These are phyloP conservation scores for Andrena hattorfiana DNA, from an alignment of 2,888 invertebrate genomes.

Conservation along the genomic window DNA sequence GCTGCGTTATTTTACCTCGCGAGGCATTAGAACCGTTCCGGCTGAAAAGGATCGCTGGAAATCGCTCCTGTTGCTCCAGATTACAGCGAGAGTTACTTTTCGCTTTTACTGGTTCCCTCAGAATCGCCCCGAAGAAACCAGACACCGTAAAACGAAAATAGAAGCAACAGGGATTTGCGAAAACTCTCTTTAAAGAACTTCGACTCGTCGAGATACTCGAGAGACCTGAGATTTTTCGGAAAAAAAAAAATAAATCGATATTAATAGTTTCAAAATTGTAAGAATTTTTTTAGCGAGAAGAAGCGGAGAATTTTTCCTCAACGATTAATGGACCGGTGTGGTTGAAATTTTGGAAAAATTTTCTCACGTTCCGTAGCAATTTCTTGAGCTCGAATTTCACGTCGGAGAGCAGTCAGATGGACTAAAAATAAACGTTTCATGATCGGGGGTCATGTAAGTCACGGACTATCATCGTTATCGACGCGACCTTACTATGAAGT, in stretches of 20 bases:
- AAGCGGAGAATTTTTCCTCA: too few species aligned
- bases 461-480: constrained; percentile 76
- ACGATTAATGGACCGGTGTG: too few species aligned
- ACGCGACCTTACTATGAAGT: constrained; percentile 71
- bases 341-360: background rate
- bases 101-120: background rate
- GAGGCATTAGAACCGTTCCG: background rate
- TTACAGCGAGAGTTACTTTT: background rate
- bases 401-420: background rate
- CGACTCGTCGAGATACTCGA: too few species aligned
- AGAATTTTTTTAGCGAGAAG: too few species aligned
- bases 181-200: too few species aligned
- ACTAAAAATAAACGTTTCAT: constrained; percentile 74
- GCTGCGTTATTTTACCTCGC: constrained; percentile 16
- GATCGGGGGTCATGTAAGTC: constrained; percentile 78
- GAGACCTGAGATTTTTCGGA: background rate
- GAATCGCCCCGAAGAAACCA: too few species aligned
- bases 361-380: background rate
- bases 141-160: too few species aligned
- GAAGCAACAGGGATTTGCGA: too few species aligned
- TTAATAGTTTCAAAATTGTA: background rate
- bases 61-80: background rate
- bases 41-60: constrained; percentile 10
- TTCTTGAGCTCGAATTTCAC: background rate
- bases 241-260: background rate